phyloP scores from a whole-genome alignment of 2,797 vertebrate species.

The Morus bassanus region DNA sequence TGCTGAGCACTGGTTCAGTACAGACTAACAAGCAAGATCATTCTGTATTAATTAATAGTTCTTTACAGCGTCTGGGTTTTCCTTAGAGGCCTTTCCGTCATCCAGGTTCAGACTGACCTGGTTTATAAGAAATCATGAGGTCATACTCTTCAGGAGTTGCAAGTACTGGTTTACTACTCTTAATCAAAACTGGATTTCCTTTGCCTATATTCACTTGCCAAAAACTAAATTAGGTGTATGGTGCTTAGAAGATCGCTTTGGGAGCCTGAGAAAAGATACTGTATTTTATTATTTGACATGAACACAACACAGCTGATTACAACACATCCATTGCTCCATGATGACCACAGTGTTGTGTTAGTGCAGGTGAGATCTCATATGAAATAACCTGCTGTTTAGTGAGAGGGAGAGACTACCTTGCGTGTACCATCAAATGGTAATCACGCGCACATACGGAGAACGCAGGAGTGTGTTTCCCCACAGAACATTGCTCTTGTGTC shows the following conservation, averaged over 20 bases:
- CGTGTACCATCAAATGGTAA: background rate
- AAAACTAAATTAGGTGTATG: background rate
- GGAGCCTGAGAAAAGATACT: background rate
- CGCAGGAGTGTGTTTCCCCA: background rate
- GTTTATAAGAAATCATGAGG: background rate
- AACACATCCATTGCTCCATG: background rate
- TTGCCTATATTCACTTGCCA: background rate
- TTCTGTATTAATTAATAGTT: background rate
- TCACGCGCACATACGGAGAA: fast-evolving
- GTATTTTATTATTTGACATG: background rate
- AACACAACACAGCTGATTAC: background rate
- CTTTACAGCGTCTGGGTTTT: background rate
- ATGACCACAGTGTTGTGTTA: background rate
- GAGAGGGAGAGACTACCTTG: background rate
- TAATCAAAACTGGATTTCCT: conserved; percentile 1
- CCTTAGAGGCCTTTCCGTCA: background rate
- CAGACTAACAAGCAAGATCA: background rate
- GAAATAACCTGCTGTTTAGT: background rate
- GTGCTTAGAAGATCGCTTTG: background rate
- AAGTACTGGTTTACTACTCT: background rate
- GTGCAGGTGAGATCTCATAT: background rate
- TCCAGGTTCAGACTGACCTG: background rate
- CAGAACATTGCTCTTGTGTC: background rate
- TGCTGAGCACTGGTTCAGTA: background rate
- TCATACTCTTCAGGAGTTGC: background rate